phyloP scores from a whole-genome alignment of 2,113 vertebrate genomes.

The Triplophysa tibetana region DNA sequence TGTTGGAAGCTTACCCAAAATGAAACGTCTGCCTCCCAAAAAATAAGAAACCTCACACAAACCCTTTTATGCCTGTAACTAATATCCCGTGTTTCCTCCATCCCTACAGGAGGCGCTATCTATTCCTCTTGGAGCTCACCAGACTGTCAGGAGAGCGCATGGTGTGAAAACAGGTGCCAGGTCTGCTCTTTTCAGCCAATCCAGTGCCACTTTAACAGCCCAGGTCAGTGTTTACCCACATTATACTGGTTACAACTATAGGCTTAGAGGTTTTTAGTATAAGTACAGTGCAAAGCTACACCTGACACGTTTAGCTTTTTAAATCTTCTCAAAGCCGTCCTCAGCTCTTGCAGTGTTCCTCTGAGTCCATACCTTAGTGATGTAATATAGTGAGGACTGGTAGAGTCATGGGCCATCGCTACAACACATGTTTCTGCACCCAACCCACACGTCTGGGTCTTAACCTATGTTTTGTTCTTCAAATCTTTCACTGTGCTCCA shows the following conservation, averaged over 20 bases:
- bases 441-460: too few species aligned
- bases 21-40: too few species aligned
- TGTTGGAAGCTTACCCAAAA: too few species aligned
- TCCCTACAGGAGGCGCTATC: slow-evolving; percentile 68
- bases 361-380: too few species aligned
- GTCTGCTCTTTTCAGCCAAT: slow-evolving; percentile 71
- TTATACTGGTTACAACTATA: slow-evolving; percentile 43
- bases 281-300: neutral
- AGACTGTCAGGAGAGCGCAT: slow-evolving; percentile 77
- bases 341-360: neutral
- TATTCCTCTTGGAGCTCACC: slow-evolving; percentile 65
- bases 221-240: slow-evolving; percentile 61
- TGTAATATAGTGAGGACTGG: too few species aligned
- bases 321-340: neutral
- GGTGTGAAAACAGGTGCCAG: slow-evolving; percentile 69
- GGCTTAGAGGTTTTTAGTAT: neutral
- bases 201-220: slow-evolving; percentile 66
- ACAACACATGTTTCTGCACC: too few species aligned
- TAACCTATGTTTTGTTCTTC: too few species aligned
- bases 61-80: neutral
- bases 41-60: too few species aligned
- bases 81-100: slow-evolving; percentile 19
- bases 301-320: neutral
- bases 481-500: too few species aligned
- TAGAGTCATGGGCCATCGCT: too few species aligned